These are phyloP conservation scores for Sciurus carolinensis DNA, from an alignment of 2,797 vertebrate species.

Conservation along the genomic window DNA sequence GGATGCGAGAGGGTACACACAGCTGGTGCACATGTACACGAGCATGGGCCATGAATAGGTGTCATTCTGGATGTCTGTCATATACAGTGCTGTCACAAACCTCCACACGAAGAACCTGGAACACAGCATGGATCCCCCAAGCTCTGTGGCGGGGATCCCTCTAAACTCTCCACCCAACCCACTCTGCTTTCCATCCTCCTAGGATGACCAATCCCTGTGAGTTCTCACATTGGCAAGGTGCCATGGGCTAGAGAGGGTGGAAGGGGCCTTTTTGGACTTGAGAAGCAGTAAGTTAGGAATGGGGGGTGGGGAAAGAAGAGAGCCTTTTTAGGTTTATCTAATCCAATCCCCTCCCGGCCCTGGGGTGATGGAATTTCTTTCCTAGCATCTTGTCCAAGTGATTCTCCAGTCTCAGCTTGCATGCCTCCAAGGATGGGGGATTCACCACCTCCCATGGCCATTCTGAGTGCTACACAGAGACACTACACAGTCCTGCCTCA, in stretches of 20 bases:
- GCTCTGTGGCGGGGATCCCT: background rate
- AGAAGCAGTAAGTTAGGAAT: background rate
- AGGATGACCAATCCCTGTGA: accelerated
- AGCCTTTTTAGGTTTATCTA: background rate
- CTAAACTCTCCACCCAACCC: accelerated
- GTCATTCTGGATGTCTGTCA: slow-evolving; percentile 90
- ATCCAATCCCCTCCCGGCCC: accelerated
- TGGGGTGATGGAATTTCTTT: background rate
- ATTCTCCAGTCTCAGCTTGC: background rate
- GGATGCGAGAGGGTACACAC: slow-evolving; percentile 95
- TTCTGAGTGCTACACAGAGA: background rate
- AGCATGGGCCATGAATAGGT: slow-evolving; percentile 93
- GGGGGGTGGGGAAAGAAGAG: background rate
- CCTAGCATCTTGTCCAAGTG: background rate
- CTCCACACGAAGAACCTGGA: slow-evolving; percentile 96
- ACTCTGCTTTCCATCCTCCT: background rate
- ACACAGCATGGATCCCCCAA: background rate
- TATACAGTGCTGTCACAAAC: slow-evolving; percentile 88
- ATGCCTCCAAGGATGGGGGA: background rate
- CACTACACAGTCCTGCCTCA: accelerated
- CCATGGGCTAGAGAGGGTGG: background rate
- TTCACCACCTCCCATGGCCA: background rate
- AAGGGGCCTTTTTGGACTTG: background rate
- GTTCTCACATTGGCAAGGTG: background rate
- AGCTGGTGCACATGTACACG: slow-evolving; percentile 93